phyloP scores from a whole-genome alignment of 64 coral and sea anemone species.

The Montipora cactus region DNA sequence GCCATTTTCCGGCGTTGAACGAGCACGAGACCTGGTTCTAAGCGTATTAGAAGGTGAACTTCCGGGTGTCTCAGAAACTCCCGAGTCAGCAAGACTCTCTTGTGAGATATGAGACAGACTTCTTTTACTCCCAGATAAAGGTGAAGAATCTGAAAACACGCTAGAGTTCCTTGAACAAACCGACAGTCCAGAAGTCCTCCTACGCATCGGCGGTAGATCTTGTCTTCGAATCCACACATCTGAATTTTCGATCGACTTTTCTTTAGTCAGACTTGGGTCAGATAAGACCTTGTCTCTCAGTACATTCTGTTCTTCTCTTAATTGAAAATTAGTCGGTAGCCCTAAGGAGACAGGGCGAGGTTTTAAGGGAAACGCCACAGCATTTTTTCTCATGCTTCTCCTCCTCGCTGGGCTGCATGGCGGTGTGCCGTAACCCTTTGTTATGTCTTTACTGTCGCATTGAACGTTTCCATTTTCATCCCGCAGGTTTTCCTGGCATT shows the following conservation, averaged over 20 bases:
- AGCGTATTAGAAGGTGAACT: conserved; percentile 84
- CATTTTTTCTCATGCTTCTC: conserved; percentile 3
- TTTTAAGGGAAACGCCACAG: neutral
- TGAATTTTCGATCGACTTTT: neutral
- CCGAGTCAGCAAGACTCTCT: conserved; percentile 88
- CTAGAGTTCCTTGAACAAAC: conserved; percentile 39
- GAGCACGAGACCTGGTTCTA: conserved; percentile 4
- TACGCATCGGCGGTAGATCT: neutral
- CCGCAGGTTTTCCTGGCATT: neutral
- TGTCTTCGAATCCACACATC: conserved; percentile 49
- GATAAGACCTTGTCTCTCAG: conserved; percentile 20
- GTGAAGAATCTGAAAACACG: conserved; percentile 35
- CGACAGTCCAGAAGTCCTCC: conserved; percentile 9
- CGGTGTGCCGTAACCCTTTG: neutral
- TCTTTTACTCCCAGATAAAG: conserved; percentile 70
- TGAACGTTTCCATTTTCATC: conserved; percentile 13
- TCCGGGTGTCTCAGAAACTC: conserved; percentile 75
- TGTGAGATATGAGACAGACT: conserved; percentile 81
- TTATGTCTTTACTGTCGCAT: neutral
- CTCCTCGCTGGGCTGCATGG: conserved; percentile 5
- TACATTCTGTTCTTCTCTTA: neutral
- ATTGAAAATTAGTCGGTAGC: neutral
- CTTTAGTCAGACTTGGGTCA: conserved; percentile 38
- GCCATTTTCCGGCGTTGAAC: neutral
- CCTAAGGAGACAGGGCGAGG: conserved; percentile 54